These are phyloP conservation scores for Bedellia somnulentella DNA, from an alignment of 2,888 invertebrate genomes.

Conservation along the genomic window DNA sequence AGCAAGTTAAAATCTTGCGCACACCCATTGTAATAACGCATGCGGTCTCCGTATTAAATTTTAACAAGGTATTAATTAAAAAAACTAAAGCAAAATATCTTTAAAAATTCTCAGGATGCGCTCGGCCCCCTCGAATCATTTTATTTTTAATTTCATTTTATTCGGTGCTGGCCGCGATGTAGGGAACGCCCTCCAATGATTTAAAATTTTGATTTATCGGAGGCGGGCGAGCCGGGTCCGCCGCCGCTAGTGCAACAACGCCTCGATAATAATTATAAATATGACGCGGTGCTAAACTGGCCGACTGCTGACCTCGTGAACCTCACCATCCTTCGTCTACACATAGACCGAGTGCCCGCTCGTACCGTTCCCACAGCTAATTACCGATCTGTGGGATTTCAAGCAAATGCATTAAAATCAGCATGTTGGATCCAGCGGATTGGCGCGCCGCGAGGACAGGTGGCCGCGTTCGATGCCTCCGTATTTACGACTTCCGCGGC, in stretches of 20 bases:
- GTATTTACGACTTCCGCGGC: constrained; percentile 42
- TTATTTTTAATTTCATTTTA: constrained; percentile 60
- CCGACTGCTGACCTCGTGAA: constrained; percentile 42
- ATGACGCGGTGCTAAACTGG: constrained; percentile 59
- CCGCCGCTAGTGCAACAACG: constrained; percentile 23
- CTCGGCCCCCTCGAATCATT: constrained; percentile 44
- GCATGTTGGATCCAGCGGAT: constrained; percentile 4
- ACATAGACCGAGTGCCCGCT: background rate
- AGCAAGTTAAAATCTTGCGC: constrained; percentile 50
- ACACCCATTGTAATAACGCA: constrained; percentile 60
- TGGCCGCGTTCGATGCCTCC: background rate
- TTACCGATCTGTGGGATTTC: background rate
- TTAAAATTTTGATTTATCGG: constrained; percentile 61
- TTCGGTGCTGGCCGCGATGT: constrained; percentile 49
- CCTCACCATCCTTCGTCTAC: constrained; percentile 11
- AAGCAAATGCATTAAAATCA: constrained; percentile 3
- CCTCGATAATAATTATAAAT: constrained; percentile 50
- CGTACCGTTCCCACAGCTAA: background rate
- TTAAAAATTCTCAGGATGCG: constrained; percentile 54
- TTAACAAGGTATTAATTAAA: constrained; percentile 63
- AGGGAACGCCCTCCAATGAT: constrained; percentile 56
- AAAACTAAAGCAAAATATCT: constrained; percentile 59
- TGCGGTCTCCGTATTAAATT: constrained; percentile 59
- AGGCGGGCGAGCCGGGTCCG: constrained; percentile 22
- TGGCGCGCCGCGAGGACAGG: background rate